phyloP scores from a whole-genome alignment of 2,888 invertebrate genomes.

The Macrostomum cliftonense region DNA sequence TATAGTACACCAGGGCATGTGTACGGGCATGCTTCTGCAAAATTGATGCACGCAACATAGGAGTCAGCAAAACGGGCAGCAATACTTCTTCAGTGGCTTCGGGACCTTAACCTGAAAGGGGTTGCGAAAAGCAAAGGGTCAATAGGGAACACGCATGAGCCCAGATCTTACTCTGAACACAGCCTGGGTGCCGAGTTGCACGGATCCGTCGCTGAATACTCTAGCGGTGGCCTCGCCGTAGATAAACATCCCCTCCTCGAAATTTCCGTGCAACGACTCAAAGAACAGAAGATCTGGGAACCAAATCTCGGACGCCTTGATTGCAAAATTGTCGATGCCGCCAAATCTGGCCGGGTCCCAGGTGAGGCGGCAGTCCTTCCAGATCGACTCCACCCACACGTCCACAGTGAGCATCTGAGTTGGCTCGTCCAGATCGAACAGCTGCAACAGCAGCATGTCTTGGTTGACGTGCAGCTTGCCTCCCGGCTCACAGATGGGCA shows the following conservation, averaged over 20 bases:
- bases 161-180: not conserved
- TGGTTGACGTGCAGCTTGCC: slow-evolving; percentile 2
- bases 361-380: slow-evolving; percentile 7
- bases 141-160: no score
- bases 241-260: slow-evolving; percentile 10
- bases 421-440: slow-evolving; percentile 10
- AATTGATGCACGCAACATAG: no score
- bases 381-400: slow-evolving; percentile 10
- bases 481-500: slow-evolving; percentile 3
- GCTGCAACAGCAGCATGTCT: slow-evolving; percentile 10
- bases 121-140: no score
- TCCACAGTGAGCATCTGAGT: slow-evolving; percentile 10
- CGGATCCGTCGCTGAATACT: slow-evolving; percentile 6
- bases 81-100: no score
- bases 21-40: no score
- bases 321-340: slow-evolving; percentile 5
- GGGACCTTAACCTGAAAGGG: no score
- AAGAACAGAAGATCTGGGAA: slow-evolving; percentile 9
- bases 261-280: slow-evolving; percentile 10
- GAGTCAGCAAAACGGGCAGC: no score
- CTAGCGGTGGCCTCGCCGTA: slow-evolving; percentile 9
- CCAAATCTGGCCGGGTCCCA: slow-evolving; percentile 6
- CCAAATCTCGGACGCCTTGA: slow-evolving; percentile 8
- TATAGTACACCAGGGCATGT: no score
- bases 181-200: slow-evolving; percentile 9